Evolutionary conservation across 1,140 invertebrate species (phyloP), one percentile per base, ranked within the genome.

Genomic region (Diachasmimorpha longicaudata): DNA sequence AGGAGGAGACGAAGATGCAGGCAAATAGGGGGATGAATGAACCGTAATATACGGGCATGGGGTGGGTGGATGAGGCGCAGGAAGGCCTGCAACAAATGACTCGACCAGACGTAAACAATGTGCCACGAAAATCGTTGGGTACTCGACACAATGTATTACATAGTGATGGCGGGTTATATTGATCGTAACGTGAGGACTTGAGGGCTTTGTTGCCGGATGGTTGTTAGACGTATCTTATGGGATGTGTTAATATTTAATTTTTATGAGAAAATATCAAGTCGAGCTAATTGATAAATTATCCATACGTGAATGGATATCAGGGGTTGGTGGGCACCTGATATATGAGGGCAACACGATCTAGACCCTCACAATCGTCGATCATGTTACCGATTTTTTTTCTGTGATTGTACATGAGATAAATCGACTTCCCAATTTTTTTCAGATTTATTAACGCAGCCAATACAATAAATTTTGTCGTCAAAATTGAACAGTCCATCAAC

Each of bases 91-190:
- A 66, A 73, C 71, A 73, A 73, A 73, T 81, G 80, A 77, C 58
- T 75, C 77, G 69, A 76, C 70, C 76, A 78, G 79, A 85, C 69
- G 80, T 83, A 82, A 85, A 85, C 84, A 85, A 85, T 82, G 81
- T 79, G 74, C 77, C 79, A 78, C 72, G 72, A 79, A 82, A 82
- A 73, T 73, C 31, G 16, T 66, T 36, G 23, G 23, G 16, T 5
- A 23, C 69, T 55, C 31, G 16, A 16, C 21, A 23, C 23, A 63
- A 63, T 63, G 58, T 63, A 63, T 63, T 63, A 63, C 58, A 63
- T 63, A 23, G 19, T 63, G 52, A 58, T 58, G 52, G 52, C 42
- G 39, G 23, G n/a, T 72, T 72, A 55, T 31, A 71, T 71, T 25
- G 39, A 52, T 71, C 42, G 19, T 71, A 63, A 63, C 23, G 25